Base-by-base conservation (phyloP, 2,113 vertebrate species). In the Vulpes lagopus region DNA sequence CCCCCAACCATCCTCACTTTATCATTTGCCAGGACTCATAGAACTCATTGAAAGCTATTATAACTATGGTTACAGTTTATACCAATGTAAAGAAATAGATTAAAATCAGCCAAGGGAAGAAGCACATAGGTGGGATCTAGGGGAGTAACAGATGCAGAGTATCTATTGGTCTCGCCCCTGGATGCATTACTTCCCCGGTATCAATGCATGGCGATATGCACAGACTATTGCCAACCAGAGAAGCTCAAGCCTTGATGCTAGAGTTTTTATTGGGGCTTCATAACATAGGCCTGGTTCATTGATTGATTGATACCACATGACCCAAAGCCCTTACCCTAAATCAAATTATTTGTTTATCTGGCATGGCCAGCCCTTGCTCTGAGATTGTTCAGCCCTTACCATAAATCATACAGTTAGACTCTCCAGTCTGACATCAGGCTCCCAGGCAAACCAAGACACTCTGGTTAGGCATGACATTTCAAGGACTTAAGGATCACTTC, bases 381-480 rank as follows among this genome's bases (percentile, higher is more conserved):
- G n/a, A 90, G 67, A 23, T 65, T 55, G 32, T 43, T 30, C 55
- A 53, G 19, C 32, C 60, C 4, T 35, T 8, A 59, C 9, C 1
- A 19, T 57, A 84, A 82, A 43, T 71, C 71, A 59, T 38, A 80
- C 23, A 17, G 11, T 82, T 62, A 88, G n/a, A 80, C 17, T 15
- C 23, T 73, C 35, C 27, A 3, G 23, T 38, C 20, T 91, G 71
- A 87, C 71, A 23, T 43, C 64, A 91, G 35, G 53, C 17, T 69
- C 69, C 32, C 30, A 35, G 57, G 38, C 6, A 94, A 96, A 71
- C 23, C 60, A 79, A 95, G 67, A 30, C 12, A 49, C 25, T 73
- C 32, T 55, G 87, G 71, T 87, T 49, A 94, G 80, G 60, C 43
- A 94, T 67, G 73, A 64, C n/a, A 96, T 64, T 64, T 84, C 73